Evolutionary conservation across 2,113 vertebrate genomes (phyloP).

Genomic region (Ammodytes marinus): DNA sequence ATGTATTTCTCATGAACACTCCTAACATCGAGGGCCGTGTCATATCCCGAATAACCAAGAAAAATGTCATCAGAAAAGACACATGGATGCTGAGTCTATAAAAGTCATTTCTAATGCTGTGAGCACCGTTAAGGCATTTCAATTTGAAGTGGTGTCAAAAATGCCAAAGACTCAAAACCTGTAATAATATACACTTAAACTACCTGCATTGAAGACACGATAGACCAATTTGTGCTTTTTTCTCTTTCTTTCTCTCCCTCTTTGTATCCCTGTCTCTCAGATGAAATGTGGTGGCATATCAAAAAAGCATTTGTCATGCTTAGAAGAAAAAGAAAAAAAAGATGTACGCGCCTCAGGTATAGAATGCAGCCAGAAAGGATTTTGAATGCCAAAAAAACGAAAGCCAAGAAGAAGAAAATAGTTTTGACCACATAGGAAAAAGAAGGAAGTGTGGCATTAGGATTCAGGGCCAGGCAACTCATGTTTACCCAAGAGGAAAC

Average conservation of each 20-base stretch:
- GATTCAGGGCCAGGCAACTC: constrained; percentile 44
- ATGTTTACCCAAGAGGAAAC: constrained; percentile 58
- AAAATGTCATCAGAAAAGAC: not conserved
- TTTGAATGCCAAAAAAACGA: not conserved
- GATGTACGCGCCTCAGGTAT: not conserved
- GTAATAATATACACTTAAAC: not conserved
- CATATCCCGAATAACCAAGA: not conserved
- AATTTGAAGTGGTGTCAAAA: not conserved
- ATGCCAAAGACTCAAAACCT: constrained; percentile 6
- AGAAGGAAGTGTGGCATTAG: constrained; percentile 44
- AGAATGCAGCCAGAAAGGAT: not conserved
- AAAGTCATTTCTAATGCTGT: constrained; percentile 7
- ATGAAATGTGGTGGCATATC: not conserved
- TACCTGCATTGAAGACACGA: not conserved
- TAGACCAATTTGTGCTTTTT: not conserved
- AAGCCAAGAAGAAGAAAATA: constrained; percentile 21
- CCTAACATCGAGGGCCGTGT: not conserved
- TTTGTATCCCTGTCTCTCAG: not conserved
- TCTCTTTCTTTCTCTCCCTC: not conserved
- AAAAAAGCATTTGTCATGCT: constrained; percentile 1
- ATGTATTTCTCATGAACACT: not conserved
- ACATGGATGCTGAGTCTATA: not conserved
- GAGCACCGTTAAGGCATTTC: not conserved
- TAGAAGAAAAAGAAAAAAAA: no score
- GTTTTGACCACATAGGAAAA: constrained; percentile 38